Base-by-base conservation (phyloP, 2,888 invertebrate species). In the Tinea trinotella region DNA sequence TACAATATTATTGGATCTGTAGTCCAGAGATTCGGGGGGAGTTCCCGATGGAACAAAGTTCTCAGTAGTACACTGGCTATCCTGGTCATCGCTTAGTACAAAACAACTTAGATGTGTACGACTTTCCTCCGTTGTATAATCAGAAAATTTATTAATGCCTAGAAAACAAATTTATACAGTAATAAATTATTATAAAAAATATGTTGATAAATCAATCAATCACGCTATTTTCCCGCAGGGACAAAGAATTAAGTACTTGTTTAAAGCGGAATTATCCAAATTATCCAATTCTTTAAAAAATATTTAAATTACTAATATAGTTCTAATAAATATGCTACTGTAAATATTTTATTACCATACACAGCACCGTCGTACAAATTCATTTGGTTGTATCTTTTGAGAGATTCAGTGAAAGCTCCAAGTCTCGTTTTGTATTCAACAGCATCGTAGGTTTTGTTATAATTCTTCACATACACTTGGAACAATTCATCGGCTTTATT, bases 1-100 rank as follows among this genome's bases (percentile, higher is more conserved):
- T 1, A 96, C 95, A 15, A 91, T 92, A 4, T 93, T 93, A 36
- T 90, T 68, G 1, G 76, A 60, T 58, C 94, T 89, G 95, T 95
- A 96, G 69, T 95, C 95, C 1, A 63, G 61, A 0, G 56, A 52
- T 2, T 62, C 61, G 0, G 65, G 61, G 2, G 19, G 18, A 2
- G 46, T 19, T 10, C 18, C 19, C 2, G 46, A 18, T 2, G 17
- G 17, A 4, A 3, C 19, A 3, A 19, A 46, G 4, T 19, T 12
- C 10, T 15, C 17, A 2, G 13, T 17, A 4, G 9, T 17, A 10
- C 46, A 46, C 9, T 15, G 5, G 46, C 7, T 19, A 19, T 4
- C 19, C 3, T 3, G 4, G 35, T 44, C 6, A 18, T 6, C 17
- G 7, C 1, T n/a, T 2, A 10, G 9, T 2, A 19, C 19, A 19